Evolutionary conservation across 1,140 invertebrate genomes (phyloP).

Genomic region (Periplaneta americana): DNA sequence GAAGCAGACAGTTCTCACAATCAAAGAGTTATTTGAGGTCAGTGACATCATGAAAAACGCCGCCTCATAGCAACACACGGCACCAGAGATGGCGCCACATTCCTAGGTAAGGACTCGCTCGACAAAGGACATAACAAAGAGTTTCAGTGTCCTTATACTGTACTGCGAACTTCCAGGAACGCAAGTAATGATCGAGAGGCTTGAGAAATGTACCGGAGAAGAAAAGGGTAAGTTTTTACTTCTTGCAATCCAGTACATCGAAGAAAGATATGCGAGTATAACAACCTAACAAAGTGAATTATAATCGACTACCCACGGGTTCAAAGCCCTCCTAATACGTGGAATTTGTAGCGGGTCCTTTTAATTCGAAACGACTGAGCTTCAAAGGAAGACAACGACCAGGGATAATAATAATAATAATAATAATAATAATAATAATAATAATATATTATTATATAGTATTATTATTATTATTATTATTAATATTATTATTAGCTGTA

Average conservation of each 20-base stretch:
- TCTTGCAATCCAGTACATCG: background rate
- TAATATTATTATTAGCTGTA: no score
- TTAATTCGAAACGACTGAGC: no score
- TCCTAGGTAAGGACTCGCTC: background rate
- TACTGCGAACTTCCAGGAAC: background rate
- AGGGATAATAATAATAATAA: no score
- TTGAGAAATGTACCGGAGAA: background rate
- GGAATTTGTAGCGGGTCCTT: no score
- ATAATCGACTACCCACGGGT: background rate
- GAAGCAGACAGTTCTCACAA: background rate
- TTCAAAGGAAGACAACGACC: no score
- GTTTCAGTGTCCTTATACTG: background rate
- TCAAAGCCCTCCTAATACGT: no score
- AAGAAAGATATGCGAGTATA: background rate
- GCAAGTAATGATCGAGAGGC: background rate
- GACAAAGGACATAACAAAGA: background rate
- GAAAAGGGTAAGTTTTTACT: background rate
- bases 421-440: no score
- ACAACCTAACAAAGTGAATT: background rate
- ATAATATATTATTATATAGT: no score
- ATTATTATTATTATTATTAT: no score
- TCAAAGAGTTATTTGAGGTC: background rate
- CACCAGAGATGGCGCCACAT: background rate
- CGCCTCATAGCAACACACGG: background rate
- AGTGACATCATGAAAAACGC: background rate